phyloP scores from a whole-genome alignment of 2,888 invertebrate species.

The Serripes groenlandicus region DNA sequence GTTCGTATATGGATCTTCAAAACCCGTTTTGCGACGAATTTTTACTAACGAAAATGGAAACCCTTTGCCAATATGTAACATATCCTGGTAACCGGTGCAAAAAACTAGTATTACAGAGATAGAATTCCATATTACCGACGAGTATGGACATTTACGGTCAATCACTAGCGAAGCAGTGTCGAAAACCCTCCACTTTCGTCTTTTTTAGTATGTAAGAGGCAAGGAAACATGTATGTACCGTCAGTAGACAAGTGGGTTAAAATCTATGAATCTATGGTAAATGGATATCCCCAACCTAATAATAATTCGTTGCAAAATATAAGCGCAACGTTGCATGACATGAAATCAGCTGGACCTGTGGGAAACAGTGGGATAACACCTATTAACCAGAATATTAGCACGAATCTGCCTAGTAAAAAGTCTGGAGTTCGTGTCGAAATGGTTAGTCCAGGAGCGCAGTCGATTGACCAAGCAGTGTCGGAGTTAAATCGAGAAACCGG shows the following conservation, averaged over 20 bases:
- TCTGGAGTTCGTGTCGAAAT: neutral
- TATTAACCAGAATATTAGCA: too few species aligned
- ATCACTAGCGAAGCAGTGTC: constrained; percentile 19
- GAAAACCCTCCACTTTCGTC: constrained; percentile 28
- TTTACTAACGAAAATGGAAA: neutral
- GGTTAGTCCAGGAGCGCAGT: neutral
- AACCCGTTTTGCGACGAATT: constrained; percentile 28
- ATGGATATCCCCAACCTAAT: neutral
- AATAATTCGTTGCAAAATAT: neutral
- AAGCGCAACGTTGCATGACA: neutral
- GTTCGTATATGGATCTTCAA: constrained; percentile 24
- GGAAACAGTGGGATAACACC: too few species aligned
- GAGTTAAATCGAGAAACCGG: neutral
- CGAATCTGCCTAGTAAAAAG: neutral
- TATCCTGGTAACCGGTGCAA: constrained; percentile 24
- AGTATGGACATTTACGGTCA: constrained; percentile 11
- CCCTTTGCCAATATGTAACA: neutral
- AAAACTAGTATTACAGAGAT: constrained; percentile 22
- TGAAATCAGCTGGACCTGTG: too few species aligned
- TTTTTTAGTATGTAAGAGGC: too few species aligned
- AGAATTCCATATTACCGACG: constrained; percentile 33
- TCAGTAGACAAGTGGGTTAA: constrained; percentile 30
- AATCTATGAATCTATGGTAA: constrained; percentile 21
- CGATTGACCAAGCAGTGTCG: neutral
- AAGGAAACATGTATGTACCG: neutral